Evolutionary conservation across 1,140 invertebrate genomes (phyloP).

Genomic region (Drosophila repleta): DNA sequence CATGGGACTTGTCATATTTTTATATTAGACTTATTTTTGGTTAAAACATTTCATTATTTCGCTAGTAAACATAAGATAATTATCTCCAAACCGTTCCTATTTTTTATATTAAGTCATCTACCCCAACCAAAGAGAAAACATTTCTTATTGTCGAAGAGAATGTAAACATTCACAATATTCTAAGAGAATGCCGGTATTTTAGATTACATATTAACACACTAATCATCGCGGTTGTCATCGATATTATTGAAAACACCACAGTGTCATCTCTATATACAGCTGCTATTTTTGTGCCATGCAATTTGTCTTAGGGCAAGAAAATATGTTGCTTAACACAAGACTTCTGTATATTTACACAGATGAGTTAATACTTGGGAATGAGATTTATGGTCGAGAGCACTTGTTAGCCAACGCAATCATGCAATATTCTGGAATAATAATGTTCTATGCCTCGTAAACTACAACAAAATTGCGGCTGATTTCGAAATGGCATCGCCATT

Average conservation of each 20-base stretch:
- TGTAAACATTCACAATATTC: neutral
- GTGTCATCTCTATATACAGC: slow-evolving; percentile 1
- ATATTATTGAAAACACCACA: neutral
- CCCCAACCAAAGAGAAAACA: too few species aligned
- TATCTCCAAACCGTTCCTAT: too few species aligned
- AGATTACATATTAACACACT: neutral
- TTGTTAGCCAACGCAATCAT: neutral
- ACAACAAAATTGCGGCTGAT: neutral
- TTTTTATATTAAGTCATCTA: too few species aligned
- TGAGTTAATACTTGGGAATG: neutral
- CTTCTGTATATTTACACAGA: neutral
- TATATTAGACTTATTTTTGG: too few species aligned
- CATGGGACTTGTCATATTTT: neutral
- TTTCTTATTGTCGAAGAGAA: neutral
- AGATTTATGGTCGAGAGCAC: neutral
- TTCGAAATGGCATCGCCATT: neutral
- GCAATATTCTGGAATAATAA: neutral
- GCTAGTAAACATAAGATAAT: too few species aligned
- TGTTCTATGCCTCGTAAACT: neutral
- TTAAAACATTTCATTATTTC: too few species aligned
- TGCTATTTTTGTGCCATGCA: slow-evolving; percentile 8
- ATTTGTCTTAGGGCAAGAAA: neutral
- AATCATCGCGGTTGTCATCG: neutral
- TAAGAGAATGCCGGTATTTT: neutral
- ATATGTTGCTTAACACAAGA: neutral